phyloP scores from a whole-genome alignment of 2,888 invertebrate species.

The Eubasilissa splendida region DNA sequence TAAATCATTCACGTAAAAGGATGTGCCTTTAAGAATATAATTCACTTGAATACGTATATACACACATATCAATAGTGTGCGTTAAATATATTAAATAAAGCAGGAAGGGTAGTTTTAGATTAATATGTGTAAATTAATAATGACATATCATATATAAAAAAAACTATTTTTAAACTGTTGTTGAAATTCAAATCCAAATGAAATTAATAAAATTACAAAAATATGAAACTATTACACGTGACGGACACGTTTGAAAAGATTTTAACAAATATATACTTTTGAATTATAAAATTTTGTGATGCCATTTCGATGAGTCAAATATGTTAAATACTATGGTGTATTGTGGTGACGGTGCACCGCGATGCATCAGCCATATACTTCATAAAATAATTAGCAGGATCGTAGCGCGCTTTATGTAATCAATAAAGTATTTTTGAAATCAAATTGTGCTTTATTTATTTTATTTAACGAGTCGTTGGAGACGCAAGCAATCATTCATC shows the following conservation, averaged over 20 bases:
- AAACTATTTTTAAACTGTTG: too few species aligned
- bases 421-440: conserved; percentile 36
- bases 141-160: too few species aligned
- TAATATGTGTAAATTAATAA: too few species aligned
- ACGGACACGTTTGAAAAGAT: too few species aligned
- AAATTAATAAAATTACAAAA: too few species aligned
- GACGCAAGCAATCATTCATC: too few species aligned
- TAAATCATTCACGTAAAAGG: not conserved
- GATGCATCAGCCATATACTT: conserved; percentile 33
- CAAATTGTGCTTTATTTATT: conserved; percentile 8
- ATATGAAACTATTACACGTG: too few species aligned
- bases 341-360: conserved; percentile 1
- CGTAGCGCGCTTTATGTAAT: conserved; percentile 30
- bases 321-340: conserved; percentile 26
- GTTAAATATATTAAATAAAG: too few species aligned
- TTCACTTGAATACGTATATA: not conserved
- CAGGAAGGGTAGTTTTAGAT: too few species aligned
- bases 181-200: too few species aligned
- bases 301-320: conserved; percentile 36
- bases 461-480: not conserved
- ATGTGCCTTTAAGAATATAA: not conserved
- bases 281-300: conserved; percentile 10
- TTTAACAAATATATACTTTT: too few species aligned
- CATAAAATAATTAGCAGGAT: conserved; percentile 13
- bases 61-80: too few species aligned